Evolutionary conservation across 2,888 invertebrate species (phyloP), one percentile per base, ranked within the genome.

Genomic region (Lithodes maja): DNA sequence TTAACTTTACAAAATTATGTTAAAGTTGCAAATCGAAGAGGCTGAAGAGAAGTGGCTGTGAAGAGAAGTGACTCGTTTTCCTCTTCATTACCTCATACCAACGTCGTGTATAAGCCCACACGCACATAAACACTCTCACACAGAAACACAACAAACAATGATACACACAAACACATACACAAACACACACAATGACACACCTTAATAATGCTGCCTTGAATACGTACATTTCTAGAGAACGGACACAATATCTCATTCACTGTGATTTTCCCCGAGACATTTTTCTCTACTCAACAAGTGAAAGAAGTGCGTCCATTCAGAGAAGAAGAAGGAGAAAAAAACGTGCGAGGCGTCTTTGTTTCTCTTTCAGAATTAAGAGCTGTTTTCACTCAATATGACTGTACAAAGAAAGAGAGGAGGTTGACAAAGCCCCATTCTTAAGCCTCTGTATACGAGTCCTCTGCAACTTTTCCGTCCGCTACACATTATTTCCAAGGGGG

Each of bases 351-450:
- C 53, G 78, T 71, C 68, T 83, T 87, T 87, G 74, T 80, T 87
- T 87, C 79, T 50, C 79, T 84, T 50, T 83, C 61, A 87, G 87
- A 83, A 87, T 87, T 87, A 87, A 87, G 84, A 87, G 87, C 87
- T 87, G 87, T 87, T 87, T 87, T 83, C 83, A 87, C 82, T 87
- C 87, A 87, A 87, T 87, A 87, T 83, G 83, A 77, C 87, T 78
- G 71, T 71, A 87, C 83, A 87, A 87, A 87, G 83, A 69, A 68
- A 84, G 75, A 87, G 50, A 80, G 61, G 52, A 7, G 52, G 50
- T n/a, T 68, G 74, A 87, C 87, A 87, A 87, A 87, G 80, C 53
- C 78, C 69, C 74, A 87, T 87, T 87, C 83, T 87, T 69, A 55
- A 12, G 69, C 52, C 69, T 15, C 52, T 87, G 86, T 86, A 79